These are phyloP conservation scores for Yasuhikotakia modesta DNA, from an alignment of 2,797 vertebrate genomes.

Conservation along the genomic window DNA sequence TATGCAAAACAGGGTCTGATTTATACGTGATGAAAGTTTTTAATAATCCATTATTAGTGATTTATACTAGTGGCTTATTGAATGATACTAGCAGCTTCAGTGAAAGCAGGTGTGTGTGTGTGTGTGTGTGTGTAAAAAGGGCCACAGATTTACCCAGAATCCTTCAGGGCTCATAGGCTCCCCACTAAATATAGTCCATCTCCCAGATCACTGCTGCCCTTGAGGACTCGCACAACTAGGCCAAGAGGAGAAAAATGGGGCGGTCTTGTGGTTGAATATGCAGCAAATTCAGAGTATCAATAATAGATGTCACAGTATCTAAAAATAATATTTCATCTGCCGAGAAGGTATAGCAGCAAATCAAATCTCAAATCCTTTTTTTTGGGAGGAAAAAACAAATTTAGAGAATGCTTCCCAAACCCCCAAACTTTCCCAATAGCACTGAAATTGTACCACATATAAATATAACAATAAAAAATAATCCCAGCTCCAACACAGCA, in stretches of 20 bases:
- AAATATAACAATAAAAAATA: not conserved
- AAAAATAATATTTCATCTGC: constrained; percentile 62
- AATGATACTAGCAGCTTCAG: constrained; percentile 32
- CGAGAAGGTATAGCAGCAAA: constrained; percentile 34
- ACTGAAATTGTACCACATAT: not conserved
- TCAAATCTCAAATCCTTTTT: constrained; percentile 21
- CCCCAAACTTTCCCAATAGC: not conserved
- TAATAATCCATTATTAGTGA: constrained; percentile 29
- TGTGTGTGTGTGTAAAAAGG: constrained; percentile 28
- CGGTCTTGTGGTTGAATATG: constrained; percentile 44
- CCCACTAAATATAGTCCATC: constrained; percentile 61
- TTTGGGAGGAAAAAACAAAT: constrained; percentile 10
- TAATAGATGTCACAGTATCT: constrained; percentile 59
- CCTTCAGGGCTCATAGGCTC: constrained; percentile 53
- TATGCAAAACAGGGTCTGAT: not conserved
- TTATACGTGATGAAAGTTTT: not conserved
- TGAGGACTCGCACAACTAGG: constrained; percentile 65
- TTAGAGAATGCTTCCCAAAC: constrained; percentile 5
- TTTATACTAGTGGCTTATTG: constrained; percentile 3
- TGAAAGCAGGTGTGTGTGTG: constrained; percentile 24
- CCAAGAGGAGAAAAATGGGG: constrained; percentile 64
- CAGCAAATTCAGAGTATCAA: constrained; percentile 61
- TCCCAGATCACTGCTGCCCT: constrained; percentile 59
- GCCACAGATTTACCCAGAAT: constrained; percentile 50
- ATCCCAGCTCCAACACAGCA: not conserved